These are phyloP conservation scores for Pachycephus smyrnensis DNA, from an alignment of 2,888 invertebrate species.

Conservation along the genomic window DNA sequence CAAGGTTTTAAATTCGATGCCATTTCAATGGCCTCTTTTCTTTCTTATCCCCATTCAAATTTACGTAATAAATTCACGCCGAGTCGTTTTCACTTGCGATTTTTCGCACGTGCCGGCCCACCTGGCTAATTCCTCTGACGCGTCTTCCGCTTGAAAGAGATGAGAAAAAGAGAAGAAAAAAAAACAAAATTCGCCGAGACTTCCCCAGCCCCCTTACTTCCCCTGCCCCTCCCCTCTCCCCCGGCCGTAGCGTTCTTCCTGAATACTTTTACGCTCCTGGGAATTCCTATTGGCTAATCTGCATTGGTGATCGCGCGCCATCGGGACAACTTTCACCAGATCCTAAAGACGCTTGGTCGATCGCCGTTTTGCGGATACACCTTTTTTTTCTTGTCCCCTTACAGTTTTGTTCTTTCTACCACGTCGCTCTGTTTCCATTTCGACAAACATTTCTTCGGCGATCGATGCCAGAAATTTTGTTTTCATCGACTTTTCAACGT, in stretches of 20 bases:
- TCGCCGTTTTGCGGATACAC: neutral
- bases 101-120: neutral
- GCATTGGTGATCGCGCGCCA: conserved; percentile 14
- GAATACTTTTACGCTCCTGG: conserved; percentile 10
- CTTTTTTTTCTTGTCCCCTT: too few species aligned
- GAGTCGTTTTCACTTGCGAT: neutral
- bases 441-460: neutral
- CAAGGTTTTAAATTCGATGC: neutral
- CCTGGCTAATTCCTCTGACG: neutral
- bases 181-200: neutral
- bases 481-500: neutral
- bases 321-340: conserved; percentile 11
- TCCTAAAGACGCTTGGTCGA: neutral
- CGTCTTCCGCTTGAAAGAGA: neutral
- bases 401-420: too few species aligned
- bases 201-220: neutral
- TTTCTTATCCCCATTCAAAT: neutral
- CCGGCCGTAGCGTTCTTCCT: neutral
- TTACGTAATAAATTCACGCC: neutral
- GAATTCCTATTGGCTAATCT: conserved; percentile 15
- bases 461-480: neutral
- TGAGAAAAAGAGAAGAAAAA: neutral
- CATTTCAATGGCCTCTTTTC: neutral
- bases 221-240: too few species aligned
- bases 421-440: too few species aligned